A percentile compares a stretch with the other conserved stretches of the same genome.
phyloP scores from a whole-genome alignment of 1,140 invertebrate genomes.

The Caenorhabditis brenneri region DNA sequence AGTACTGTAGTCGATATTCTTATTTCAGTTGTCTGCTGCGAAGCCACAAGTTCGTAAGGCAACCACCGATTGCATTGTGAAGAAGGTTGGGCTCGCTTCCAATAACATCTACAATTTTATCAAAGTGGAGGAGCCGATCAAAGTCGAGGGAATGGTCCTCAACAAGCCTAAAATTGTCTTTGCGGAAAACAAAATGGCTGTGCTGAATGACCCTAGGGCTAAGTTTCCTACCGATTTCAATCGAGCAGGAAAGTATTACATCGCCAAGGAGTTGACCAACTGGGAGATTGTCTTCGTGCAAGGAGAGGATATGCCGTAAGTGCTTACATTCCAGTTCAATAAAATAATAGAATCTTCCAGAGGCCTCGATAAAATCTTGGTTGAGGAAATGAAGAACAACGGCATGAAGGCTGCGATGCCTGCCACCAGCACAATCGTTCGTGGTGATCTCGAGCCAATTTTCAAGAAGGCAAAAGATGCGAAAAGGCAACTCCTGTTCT shows the following conservation, averaged over 20 bases:
- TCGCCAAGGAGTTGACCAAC: not conserved
- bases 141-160: not conserved
- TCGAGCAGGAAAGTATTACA: not conserved
- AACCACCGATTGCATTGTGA: not conserved
- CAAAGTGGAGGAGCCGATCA: not conserved
- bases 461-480: not conserved
- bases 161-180: not conserved
- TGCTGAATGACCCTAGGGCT: not conserved
- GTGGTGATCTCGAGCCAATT: not conserved
- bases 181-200: not conserved
- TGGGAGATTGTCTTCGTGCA: not conserved
- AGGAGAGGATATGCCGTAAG: not conserved
- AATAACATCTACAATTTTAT: slow-evolving; percentile 22
- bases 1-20: not conserved
- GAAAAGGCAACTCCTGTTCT: not conserved
- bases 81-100: not conserved
- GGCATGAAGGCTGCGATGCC: not conserved
- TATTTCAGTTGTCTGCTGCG: slow-evolving; percentile 3
- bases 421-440: not conserved
- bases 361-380: not conserved
- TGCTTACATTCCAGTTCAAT: not conserved
- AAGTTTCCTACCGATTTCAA: slow-evolving; percentile 24
- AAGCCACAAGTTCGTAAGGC: not conserved
- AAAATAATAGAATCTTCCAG: not conserved
- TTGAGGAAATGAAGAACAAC: not conserved